A percentile compares a stretch with the other conserved stretches of the same genome.
These are phyloP conservation scores for Anser cygnoides DNA, from an alignment of 2,113 vertebrate species.

Conservation along the genomic window DNA sequence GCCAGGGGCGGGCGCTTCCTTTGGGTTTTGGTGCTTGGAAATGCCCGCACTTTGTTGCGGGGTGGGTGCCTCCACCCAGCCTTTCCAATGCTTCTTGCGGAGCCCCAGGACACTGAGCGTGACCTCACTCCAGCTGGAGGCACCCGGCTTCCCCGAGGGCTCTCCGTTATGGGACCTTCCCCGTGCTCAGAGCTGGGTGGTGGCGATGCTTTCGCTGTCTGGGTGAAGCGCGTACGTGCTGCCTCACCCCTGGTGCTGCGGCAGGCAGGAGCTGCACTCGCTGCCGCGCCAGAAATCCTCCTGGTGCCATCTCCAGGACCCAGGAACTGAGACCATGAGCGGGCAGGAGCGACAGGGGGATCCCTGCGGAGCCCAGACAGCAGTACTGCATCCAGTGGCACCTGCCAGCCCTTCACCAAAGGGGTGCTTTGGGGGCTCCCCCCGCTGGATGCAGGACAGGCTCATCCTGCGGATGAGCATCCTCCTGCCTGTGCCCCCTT, in stretches of 20 bases:
- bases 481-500: background rate
- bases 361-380: background rate
- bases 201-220: background rate
- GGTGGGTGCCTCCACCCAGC: too few relatives aligned
- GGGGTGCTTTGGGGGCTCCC: background rate
- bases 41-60: too few relatives aligned
- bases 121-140: background rate
- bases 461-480: fast-evolving
- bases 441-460: background rate
- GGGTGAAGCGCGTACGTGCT: background rate
- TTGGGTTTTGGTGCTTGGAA: too few relatives aligned
- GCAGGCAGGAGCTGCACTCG: background rate
- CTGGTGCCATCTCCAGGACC: background rate
- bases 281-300: background rate
- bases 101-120: too few relatives aligned
- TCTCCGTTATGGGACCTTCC: background rate
- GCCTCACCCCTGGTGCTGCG: background rate
- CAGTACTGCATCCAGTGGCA: background rate
- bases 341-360: background rate
- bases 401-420: fast-evolving
- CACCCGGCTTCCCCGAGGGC: background rate
- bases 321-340: background rate
- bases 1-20: background rate
- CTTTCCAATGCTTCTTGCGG: too few relatives aligned
- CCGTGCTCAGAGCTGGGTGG: background rate